These are phyloP conservation scores for Arvicanthis niloticus DNA, from an alignment of 2,113 vertebrate genomes.

Conservation along the genomic window DNA sequence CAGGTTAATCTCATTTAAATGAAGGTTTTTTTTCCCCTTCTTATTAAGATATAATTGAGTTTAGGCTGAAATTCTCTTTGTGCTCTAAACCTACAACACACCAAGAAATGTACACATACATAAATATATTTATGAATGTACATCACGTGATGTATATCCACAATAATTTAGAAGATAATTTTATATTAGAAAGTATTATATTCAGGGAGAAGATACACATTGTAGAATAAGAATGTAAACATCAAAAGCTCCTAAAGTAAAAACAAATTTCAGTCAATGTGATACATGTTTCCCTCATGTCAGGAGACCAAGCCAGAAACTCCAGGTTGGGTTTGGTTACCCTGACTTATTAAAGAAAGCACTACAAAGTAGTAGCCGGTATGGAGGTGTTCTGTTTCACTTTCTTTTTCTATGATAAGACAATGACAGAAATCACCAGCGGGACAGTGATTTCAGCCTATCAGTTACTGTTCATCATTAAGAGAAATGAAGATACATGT, in stretches of 20 bases:
- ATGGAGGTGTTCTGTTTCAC: not conserved
- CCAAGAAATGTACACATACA: not conserved
- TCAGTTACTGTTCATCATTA: not conserved
- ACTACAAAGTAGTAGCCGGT: not conserved
- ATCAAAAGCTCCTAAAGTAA: not conserved
- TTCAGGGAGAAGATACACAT: not conserved
- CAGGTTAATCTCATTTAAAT: conserved; percentile 67
- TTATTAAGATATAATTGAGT: conserved; percentile 54
- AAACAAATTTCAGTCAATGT: not conserved
- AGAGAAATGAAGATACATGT: not conserved
- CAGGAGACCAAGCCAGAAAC: not conserved
- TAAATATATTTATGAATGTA: not conserved
- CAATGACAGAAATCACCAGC: not conserved
- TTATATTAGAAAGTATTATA: not conserved
- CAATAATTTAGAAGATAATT: not conserved
- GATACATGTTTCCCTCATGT: not conserved
- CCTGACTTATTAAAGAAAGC: not conserved
- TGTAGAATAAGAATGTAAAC: not conserved
- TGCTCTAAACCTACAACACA: not conserved
- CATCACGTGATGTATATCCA: not conserved
- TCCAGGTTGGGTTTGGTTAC: not conserved
- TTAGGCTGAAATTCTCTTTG: not conserved
- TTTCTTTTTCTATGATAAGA: not conserved
- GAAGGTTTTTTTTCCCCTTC: conserved; percentile 9
- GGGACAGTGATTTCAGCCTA: not conserved